Percentiles rank a stretch among this genome's conserved stretches.
Evolutionary conservation across 2,113 vertebrate genomes (phyloP).

Genomic region (Coryphaenoides rupestris): DNA sequence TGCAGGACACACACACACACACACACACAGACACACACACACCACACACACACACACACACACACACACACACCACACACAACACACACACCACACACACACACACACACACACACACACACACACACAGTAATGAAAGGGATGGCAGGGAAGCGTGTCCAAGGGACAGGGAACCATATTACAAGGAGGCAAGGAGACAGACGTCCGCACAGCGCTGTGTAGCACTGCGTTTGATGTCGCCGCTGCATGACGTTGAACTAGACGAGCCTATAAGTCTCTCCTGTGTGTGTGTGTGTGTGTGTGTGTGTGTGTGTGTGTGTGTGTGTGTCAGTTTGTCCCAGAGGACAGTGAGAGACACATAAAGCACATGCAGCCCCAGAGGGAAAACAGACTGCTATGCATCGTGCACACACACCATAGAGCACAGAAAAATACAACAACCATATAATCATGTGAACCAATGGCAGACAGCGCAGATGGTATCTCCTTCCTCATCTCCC

Average conservation of each 20-base stretch:
- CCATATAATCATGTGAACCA: too few species aligned
- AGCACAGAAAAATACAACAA: neutral
- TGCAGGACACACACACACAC: too few species aligned
- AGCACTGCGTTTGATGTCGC: constrained; percentile 16
- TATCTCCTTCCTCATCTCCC: neutral
- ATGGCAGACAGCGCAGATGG: neutral
- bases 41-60: too few species aligned
- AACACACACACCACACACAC: too few species aligned
- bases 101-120: too few species aligned
- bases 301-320: constrained; percentile 29
- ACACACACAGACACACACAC: too few species aligned
- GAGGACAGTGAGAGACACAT: constrained; percentile 50
- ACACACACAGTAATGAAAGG: constrained; percentile 23
- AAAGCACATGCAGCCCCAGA: constrained; percentile 62
- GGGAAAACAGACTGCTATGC: constrained; percentile 53
- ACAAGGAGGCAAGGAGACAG: constrained; percentile 25
- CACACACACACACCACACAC: too few species aligned
- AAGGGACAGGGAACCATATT: too few species aligned
- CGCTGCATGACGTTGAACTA: too few species aligned
- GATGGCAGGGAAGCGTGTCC: constrained; percentile 9
- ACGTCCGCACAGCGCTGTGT: constrained; percentile 40
- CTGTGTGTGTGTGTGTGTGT: constrained; percentile 21
- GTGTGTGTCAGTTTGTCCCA: constrained; percentile 61
- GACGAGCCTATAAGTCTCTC: constrained; percentile 39
- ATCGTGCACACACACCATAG: constrained; percentile 34